Evolutionary conservation across 1,140 invertebrate species (phyloP), one percentile per base, ranked within the genome.

Genomic region (silkworm (Bombyx mori)): DNA sequence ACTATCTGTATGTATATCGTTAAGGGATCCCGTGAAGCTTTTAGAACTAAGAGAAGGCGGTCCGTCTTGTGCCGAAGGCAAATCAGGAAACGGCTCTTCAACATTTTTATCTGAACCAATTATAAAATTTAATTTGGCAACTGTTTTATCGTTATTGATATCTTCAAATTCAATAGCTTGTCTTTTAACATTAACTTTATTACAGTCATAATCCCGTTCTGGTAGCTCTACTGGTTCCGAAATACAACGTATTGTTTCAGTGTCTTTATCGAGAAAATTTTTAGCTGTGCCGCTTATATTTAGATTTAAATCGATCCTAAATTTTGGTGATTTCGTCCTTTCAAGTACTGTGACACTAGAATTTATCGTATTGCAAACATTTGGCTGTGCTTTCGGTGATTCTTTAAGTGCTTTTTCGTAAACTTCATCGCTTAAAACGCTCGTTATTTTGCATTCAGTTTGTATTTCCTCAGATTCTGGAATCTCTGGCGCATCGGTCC

Each of bases 1-100:
- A 59, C 69, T 82, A 10, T 73, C 81, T 44, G 59, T 81, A 57
- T 81, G 76, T 57, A 89, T 77, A 56, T 89, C 76, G 61, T 82
- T 81, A 2, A 88, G 62, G 8, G 85, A 88, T 6, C 87, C 86
- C 5, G 87, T 89, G 50, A 89, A 86, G 59, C 83, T 88, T 66
- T 88, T 89, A 12, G 83, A 71, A 60, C 71, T 75, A 1, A 83
- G 62, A 22, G 81, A 83, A n/a, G 79, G 56, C 35, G 81, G 76
- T 6, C 75, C 78, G 69, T 80, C 77, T 51, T 71, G 65, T 60
- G 60, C 63, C 46, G 75, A 58, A 64, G 65, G 58, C 22, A 73
- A 59, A 49, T 68, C 66, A 10, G 68, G 48, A 54, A 69, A 59
- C 43, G 69, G 62, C 60, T 81, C 68, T 9, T 60, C 58, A 8